Evolutionary conservation across 2,888 invertebrate genomes (phyloP).

Genomic region (Epiblema foenella): DNA sequence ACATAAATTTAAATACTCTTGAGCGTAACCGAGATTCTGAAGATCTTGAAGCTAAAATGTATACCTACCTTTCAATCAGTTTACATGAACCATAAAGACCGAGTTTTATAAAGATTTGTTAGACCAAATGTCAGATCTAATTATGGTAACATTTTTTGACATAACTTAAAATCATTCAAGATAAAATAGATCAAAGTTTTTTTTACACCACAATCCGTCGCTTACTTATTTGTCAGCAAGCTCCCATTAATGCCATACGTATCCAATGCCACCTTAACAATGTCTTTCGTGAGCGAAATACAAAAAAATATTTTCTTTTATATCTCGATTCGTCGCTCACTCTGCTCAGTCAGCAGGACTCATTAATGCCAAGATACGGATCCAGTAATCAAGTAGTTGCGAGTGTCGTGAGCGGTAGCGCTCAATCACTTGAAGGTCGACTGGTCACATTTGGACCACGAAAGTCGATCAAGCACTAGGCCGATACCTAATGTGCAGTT

Average conservation of each 20-base stretch:
- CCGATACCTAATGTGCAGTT: background rate
- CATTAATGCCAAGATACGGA: slow-evolving; percentile 20
- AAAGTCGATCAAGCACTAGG: slow-evolving; percentile 17
- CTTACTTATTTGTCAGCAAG: background rate
- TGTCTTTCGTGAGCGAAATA: too few species aligned
- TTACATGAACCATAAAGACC: too few species aligned
- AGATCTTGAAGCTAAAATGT: too few species aligned
- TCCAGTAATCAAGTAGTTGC: slow-evolving; percentile 1
- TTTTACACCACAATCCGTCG: background rate
- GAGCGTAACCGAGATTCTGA: too few species aligned
- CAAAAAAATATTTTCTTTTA: too few species aligned
- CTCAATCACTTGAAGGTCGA: slow-evolving; percentile 36
- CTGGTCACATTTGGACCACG: slow-evolving; percentile 20
- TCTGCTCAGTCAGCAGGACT: background rate
- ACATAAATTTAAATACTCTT: too few species aligned
- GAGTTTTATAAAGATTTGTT: too few species aligned
- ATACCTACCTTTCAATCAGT: too few species aligned
- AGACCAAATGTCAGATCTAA: too few species aligned
- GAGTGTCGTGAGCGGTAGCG: slow-evolving; percentile 37
- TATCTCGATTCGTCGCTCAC: background rate
- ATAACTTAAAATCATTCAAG: too few species aligned
- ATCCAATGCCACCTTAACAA: background rate
- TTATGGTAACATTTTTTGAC: too few species aligned
- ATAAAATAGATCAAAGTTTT: background rate
- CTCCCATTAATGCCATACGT: slow-evolving; percentile 11